Percentiles rank a stretch among this genome's conserved stretches.
Evolutionary conservation across 2,888 invertebrate species (phyloP).

Genomic region (Flexamia atlantica): DNA sequence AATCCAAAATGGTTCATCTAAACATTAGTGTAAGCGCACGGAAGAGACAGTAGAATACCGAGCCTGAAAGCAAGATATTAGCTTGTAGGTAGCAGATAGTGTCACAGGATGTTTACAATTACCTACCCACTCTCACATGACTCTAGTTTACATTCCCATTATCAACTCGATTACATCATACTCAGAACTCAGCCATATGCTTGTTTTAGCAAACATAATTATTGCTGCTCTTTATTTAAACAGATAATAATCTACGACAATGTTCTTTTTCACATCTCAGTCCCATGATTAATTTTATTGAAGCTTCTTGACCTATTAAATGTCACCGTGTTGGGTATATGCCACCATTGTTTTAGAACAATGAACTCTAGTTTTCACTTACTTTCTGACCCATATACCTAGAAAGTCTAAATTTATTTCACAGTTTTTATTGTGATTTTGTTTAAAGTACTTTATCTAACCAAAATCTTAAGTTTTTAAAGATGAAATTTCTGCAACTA

Average conservation of each 20-base stretch:
- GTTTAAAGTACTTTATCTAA: too few species aligned
- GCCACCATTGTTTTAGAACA: constrained; percentile 33
- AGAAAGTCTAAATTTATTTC: too few species aligned
- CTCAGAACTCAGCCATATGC: background rate
- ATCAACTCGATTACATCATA: constrained; percentile 27
- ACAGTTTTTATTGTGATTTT: too few species aligned
- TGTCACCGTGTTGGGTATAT: background rate
- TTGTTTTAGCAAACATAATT: background rate
- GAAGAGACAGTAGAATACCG: background rate
- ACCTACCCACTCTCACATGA: constrained; percentile 17
- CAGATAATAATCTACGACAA: too few species aligned
- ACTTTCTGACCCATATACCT: background rate
- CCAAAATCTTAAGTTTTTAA: too few species aligned
- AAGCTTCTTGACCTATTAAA: too few species aligned
- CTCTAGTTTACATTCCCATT: constrained; percentile 30
- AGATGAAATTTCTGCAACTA: too few species aligned
- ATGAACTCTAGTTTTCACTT: constrained; percentile 20
- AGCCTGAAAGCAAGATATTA: background rate
- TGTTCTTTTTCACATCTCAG: too few species aligned
- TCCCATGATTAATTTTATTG: too few species aligned
- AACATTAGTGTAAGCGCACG: too few species aligned
- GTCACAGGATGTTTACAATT: constrained; percentile 42
- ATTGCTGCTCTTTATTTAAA: background rate
- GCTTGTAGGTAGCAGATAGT: background rate
- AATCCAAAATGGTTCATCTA: too few species aligned